Conservation (phyloP, 2,113 vertebrate species). For the Lagopus leucura region DNA sequence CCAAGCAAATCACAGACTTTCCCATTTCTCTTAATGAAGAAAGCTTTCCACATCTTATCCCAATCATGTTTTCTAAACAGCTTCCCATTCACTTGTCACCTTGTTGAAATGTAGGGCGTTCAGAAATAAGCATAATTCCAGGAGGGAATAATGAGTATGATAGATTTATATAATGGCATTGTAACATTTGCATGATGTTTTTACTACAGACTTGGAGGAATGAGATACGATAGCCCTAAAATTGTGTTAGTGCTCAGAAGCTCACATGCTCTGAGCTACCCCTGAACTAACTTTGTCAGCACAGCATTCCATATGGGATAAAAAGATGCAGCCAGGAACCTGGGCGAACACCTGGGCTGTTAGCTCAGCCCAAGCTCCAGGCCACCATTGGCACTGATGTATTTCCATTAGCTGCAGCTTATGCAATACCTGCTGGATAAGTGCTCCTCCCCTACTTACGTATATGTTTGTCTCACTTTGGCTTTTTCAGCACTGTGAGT, state of each 20-base stretch:
- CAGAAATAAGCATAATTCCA: constrained; percentile 16
- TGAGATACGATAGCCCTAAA: not conserved
- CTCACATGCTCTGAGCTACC: not conserved
- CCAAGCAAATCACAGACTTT: not conserved
- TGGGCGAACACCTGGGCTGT: not conserved
- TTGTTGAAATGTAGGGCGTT: not conserved
- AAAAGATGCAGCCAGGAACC: not conserved
- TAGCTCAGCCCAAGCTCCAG: not conserved
- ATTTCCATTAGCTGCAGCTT: not conserved
- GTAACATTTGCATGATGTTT: not conserved
- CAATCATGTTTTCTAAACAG: not conserved
- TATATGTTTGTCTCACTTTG: not conserved
- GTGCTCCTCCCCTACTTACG: not conserved
- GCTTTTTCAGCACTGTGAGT: not conserved
- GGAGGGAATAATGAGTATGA: not conserved
- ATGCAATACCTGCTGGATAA: not conserved
- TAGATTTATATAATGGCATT: not conserved
- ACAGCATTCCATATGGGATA: not conserved
- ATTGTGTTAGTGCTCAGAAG: not conserved
- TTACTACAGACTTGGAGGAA: not conserved
- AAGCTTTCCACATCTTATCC: not conserved
- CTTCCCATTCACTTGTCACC: not conserved
- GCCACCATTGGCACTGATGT: rapidly evolving
- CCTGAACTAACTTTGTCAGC: not conserved
- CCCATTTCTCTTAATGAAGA: not conserved